Percentiles rank a stretch among this genome's conserved stretches.
Conservation (phyloP, 2,113 vertebrate species). For the Coryphaenoides rupestris region DNA sequence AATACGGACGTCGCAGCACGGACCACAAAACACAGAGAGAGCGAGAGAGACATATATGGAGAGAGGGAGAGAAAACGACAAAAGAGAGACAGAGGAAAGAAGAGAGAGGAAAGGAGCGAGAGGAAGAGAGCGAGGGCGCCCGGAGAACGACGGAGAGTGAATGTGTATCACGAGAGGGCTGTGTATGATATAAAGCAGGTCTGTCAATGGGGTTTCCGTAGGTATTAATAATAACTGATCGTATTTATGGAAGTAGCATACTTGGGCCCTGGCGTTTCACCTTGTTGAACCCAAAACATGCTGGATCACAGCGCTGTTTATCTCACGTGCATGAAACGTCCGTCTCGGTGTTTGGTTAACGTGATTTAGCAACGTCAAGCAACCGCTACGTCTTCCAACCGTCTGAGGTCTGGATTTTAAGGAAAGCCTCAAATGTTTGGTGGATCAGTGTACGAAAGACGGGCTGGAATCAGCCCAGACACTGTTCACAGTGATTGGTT, state of each 20-base stretch:
- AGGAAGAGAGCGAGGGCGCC: slow-evolving; percentile 3
- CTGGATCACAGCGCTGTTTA: slow-evolving; percentile 41
- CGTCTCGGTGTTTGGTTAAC: too few relatives aligned
- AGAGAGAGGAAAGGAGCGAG: slow-evolving; percentile 11
- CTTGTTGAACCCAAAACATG: slow-evolving; percentile 47
- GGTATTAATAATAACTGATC: slow-evolving; percentile 45
- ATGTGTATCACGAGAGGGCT: slow-evolving; percentile 17
- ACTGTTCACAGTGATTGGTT: too few relatives aligned
- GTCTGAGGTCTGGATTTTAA: too few relatives aligned
- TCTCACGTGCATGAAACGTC: slow-evolving; percentile 5
- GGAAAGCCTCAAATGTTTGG: too few relatives aligned
- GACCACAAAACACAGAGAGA: too few relatives aligned
- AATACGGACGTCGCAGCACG: too few relatives aligned
- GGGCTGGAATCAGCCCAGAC: too few relatives aligned
- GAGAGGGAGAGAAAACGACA: slow-evolving; percentile 4
- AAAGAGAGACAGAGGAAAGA: neutral
- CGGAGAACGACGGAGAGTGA: slow-evolving; percentile 8
- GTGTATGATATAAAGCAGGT: slow-evolving; percentile 47
- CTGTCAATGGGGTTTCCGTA: slow-evolving; percentile 16
- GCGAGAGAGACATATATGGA: neutral
- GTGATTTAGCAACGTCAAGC: too few relatives aligned
- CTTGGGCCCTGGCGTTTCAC: slow-evolving; percentile 41
- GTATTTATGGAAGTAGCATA: slow-evolving; percentile 48
- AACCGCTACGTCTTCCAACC: too few relatives aligned
- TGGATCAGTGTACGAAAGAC: too few relatives aligned